These are phyloP conservation scores for Netelia virgata DNA, from an alignment of 2,888 invertebrate species.

Conservation along the genomic window DNA sequence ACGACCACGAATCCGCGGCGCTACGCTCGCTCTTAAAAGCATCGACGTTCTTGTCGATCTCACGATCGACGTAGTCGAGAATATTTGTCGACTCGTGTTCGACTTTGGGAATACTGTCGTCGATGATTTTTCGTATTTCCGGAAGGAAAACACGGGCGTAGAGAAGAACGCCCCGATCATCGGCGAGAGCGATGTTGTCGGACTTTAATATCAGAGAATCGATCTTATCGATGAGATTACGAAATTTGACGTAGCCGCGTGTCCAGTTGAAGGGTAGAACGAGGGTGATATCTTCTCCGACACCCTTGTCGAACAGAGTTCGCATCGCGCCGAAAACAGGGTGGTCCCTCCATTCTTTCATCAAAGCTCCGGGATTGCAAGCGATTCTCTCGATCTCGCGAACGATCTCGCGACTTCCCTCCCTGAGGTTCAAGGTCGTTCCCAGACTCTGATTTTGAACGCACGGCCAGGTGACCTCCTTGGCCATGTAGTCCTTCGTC, in stretches of 20 bases:
- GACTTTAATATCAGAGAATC: slow-evolving; percentile 71
- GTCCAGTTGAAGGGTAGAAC: slow-evolving; percentile 80
- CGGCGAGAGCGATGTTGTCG: slow-evolving; percentile 69
- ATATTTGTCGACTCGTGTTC: slow-evolving; percentile 66
- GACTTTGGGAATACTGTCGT: slow-evolving; percentile 68
- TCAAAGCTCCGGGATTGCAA: slow-evolving; percentile 84
- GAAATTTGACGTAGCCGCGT: slow-evolving; percentile 77
- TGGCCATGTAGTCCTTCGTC: slow-evolving; percentile 84
- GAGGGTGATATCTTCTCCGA: slow-evolving; percentile 62
- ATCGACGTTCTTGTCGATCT: slow-evolving; percentile 75
- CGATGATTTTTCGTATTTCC: slow-evolving; percentile 72
- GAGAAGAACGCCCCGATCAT: slow-evolving; percentile 71
- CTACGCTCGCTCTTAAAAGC: slow-evolving; percentile 70
- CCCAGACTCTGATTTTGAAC: slow-evolving; percentile 83
- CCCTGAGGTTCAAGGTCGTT: slow-evolving; percentile 79
- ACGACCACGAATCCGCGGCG: slow-evolving; percentile 72
- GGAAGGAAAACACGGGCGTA: slow-evolving; percentile 70
- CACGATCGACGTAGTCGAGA: slow-evolving; percentile 75
- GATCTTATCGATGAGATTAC: slow-evolving; percentile 73
- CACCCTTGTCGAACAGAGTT: slow-evolving; percentile 70
- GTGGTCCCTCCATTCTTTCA: slow-evolving; percentile 85
- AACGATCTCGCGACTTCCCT: slow-evolving; percentile 83
- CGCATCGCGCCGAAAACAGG: slow-evolving; percentile 72
- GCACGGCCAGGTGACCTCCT: slow-evolving; percentile 86
- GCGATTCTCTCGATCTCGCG: slow-evolving; percentile 85